Percentiles rank a stretch among this genome's conserved stretches.
phyloP scores from a whole-genome alignment of 2,888 invertebrate species.

The Eupithecia dodoneata region DNA sequence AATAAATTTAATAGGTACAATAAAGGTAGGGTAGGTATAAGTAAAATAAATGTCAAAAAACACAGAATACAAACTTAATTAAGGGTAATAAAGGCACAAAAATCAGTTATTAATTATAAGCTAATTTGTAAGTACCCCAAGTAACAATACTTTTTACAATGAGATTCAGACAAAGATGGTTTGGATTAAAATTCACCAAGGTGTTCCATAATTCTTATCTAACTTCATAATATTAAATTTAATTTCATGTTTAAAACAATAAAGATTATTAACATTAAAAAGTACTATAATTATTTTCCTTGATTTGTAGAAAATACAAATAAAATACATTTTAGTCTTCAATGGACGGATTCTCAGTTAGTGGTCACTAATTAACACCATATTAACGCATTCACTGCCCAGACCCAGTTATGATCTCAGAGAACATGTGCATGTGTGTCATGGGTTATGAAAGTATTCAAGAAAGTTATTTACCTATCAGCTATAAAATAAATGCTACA shows the following conservation, averaged over 20 bases:
- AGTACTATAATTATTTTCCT: not conserved
- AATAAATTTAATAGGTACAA: no score
- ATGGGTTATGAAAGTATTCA: no score
- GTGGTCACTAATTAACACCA: not conserved
- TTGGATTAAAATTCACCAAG: not conserved
- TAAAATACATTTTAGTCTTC: conserved; percentile 3
- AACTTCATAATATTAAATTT: not conserved
- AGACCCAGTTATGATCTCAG: no score
- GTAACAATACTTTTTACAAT: not conserved
- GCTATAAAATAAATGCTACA: not conserved
- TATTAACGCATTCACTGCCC: not conserved
- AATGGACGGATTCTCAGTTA: not conserved
- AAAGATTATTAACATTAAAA: not conserved
- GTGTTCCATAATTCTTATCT: not conserved
- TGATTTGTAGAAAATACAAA: not conserved
- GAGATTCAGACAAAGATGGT: not conserved
- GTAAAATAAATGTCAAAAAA: not conserved
- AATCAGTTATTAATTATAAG: not conserved
- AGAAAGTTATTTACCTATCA: not conserved
- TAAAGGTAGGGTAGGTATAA: not conserved
- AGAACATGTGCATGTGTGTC: no score
- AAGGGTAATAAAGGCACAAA: not conserved
- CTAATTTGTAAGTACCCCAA: not conserved
- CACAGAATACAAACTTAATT: not conserved
- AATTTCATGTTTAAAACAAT: not conserved